These are phyloP conservation scores for Bufotes viridis DNA, from an alignment of 2,797 vertebrate species.

Conservation along the genomic window DNA sequence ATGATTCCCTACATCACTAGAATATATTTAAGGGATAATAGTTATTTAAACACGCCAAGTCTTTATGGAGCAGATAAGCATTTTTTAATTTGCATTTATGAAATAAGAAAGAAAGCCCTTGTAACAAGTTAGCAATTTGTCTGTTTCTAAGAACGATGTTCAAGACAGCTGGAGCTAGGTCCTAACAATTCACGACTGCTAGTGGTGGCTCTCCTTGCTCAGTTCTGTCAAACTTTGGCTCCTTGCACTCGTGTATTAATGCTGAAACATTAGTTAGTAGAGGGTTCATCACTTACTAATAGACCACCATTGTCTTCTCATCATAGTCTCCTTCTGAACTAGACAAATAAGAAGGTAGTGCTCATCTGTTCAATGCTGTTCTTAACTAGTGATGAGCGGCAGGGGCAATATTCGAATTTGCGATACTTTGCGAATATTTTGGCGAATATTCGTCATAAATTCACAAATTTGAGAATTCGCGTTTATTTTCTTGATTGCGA, in stretches of 20 bases:
- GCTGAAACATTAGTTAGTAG: background rate
- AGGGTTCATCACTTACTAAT: background rate
- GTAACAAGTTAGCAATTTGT: constrained; percentile 62
- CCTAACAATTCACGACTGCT: background rate
- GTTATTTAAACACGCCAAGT: constrained; percentile 73
- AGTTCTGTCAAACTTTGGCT: background rate
- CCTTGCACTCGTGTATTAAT: background rate
- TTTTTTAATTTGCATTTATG: constrained; percentile 74
- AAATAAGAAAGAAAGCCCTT: constrained; percentile 66
- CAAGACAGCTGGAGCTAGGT: background rate
- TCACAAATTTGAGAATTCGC: no score
- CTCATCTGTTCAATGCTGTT: background rate
- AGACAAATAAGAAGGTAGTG: background rate
- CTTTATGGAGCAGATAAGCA: constrained; percentile 72
- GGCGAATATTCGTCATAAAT: no score
- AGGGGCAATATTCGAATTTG: no score
- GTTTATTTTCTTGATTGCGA: no score
- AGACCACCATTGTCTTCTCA: background rate
- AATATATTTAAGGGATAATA: constrained; percentile 73
- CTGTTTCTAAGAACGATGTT: constrained; percentile 46
- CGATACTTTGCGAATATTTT: no score
- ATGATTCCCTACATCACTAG: constrained; percentile 71
- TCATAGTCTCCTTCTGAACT: background rate
- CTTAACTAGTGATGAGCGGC: background rate
- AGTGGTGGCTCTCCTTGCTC: background rate